A percentile compares a stretch with the other conserved stretches of the same genome.
These are phyloP conservation scores for Drosophila gaucha DNA, from an alignment of 2,888 invertebrate species.

Conservation along the genomic window DNA sequence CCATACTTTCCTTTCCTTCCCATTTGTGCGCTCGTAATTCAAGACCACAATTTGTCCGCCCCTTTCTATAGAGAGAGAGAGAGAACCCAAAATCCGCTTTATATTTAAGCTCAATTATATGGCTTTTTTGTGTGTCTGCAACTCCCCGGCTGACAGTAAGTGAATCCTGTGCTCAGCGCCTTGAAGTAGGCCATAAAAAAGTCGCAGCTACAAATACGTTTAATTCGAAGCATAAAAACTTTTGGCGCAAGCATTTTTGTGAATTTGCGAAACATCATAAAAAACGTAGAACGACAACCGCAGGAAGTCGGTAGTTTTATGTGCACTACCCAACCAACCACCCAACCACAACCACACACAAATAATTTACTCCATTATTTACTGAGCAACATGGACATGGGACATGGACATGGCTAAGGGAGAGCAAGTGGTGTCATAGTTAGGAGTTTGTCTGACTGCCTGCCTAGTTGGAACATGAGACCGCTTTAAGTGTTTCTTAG, in stretches of 20 bases:
- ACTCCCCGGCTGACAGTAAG: conserved; percentile 23
- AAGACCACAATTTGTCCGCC: conserved; percentile 48
- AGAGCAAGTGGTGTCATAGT: conserved; percentile 40
- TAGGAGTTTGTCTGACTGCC: conserved; percentile 21
- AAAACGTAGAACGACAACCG: conserved; percentile 22
- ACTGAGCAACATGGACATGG: conserved; percentile 31
- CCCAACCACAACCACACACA: conserved; percentile 33
- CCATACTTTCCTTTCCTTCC: background rate
- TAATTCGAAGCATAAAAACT: conserved; percentile 40
- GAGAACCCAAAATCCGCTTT: conserved; percentile 61
- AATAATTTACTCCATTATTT: conserved; percentile 61
- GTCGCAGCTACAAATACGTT: conserved; percentile 34
- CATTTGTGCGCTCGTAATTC: conserved; percentile 49
- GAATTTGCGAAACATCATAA: conserved; percentile 47
- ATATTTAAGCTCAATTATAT: conserved; percentile 74
- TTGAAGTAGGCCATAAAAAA: conserved; percentile 62
- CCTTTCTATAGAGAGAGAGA: background rate
- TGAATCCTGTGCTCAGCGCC: conserved; percentile 53
- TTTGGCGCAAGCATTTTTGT: conserved; percentile 35
- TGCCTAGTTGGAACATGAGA: conserved; percentile 56
- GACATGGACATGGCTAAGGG: background rate
- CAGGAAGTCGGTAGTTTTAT: conserved; percentile 40
- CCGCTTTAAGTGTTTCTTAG: conserved; percentile 55
- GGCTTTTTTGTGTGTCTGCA: conserved; percentile 48
- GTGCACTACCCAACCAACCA: background rate